phyloP scores from a whole-genome alignment of 2,888 invertebrate species.

The Keiferia lycopersicella region DNA sequence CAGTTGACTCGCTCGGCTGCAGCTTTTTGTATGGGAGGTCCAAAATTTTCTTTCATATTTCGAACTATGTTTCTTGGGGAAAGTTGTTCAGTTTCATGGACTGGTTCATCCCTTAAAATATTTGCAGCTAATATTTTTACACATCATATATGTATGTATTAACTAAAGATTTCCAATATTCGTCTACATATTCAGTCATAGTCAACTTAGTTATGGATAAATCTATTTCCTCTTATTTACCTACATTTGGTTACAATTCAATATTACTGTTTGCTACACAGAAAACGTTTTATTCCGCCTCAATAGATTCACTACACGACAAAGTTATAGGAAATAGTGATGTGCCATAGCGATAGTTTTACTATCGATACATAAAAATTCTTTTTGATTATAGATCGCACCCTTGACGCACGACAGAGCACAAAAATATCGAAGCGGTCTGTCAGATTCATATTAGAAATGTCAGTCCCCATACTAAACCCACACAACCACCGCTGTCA shows the following conservation, averaged over 20 bases:
- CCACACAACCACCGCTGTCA: too few relatives aligned
- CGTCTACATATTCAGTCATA: background rate
- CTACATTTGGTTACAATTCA: constrained; percentile 6
- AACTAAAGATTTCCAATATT: background rate
- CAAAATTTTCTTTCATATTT: too few relatives aligned
- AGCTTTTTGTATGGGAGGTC: too few relatives aligned
- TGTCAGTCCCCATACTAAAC: too few relatives aligned
- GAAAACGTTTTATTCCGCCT: constrained; percentile 8
- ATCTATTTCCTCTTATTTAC: background rate
- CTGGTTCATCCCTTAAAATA: background rate
- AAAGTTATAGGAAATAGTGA: background rate
- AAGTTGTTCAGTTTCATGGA: too few relatives aligned
- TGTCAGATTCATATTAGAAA: too few relatives aligned
- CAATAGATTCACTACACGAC: constrained; percentile 1
- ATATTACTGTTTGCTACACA: constrained; percentile 3
- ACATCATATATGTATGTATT: background rate
- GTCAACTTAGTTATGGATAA: background rate
- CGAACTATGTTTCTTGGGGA: too few relatives aligned
- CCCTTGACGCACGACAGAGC: too few relatives aligned
- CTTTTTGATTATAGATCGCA: too few relatives aligned
- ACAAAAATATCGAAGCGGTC: too few relatives aligned
- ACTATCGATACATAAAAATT: background rate
- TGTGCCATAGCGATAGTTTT: background rate
- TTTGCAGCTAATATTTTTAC: too few relatives aligned
- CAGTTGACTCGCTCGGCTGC: too few relatives aligned